Percentiles rank a stretch among this genome's conserved stretches.
phyloP scores from a whole-genome alignment of 2,888 invertebrate species.

The Caenorhabditis angaria region DNA sequence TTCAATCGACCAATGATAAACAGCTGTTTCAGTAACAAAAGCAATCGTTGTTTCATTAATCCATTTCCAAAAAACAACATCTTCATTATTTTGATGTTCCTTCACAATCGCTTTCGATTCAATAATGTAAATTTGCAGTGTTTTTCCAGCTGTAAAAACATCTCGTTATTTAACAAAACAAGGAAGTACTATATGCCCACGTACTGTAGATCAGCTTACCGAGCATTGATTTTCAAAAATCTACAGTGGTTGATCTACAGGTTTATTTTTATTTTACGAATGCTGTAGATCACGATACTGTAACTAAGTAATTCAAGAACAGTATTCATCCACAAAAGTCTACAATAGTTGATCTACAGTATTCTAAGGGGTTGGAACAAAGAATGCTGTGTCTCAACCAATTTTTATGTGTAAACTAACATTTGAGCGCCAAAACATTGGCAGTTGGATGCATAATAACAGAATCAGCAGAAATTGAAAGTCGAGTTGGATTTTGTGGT shows the following conservation, averaged over 20 bases:
- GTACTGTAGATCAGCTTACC: too few relatives aligned
- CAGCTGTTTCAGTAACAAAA: slow-evolving; percentile 91
- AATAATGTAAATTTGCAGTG: slow-evolving; percentile 97
- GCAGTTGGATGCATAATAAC: slow-evolving; percentile 99
- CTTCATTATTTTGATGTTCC: slow-evolving; percentile 91
- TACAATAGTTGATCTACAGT: neutral
- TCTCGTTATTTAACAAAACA: neutral
- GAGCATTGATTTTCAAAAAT: too few relatives aligned
- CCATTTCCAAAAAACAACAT: slow-evolving; percentile 97
- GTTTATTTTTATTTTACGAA: too few relatives aligned
- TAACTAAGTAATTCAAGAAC: too few relatives aligned
- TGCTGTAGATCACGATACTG: too few relatives aligned
- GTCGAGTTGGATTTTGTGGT: slow-evolving; percentile 89
- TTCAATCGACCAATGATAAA: slow-evolving; percentile 98
- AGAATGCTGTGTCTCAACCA: too few relatives aligned
- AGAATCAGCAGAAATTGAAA: slow-evolving; percentile 97
- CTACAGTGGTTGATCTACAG: too few relatives aligned
- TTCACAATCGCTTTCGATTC: slow-evolving; percentile 99
- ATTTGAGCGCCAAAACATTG: slow-evolving; percentile 96
- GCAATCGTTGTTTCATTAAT: slow-evolving; percentile 94
- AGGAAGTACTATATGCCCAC: too few relatives aligned
- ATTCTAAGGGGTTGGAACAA: neutral
- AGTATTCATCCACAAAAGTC: too few relatives aligned
- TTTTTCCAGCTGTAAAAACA: slow-evolving; percentile 83
- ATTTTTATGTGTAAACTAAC: too few relatives aligned